These are phyloP conservation scores for Upupa epops DNA, from an alignment of 2,113 vertebrate species.

Conservation along the genomic window DNA sequence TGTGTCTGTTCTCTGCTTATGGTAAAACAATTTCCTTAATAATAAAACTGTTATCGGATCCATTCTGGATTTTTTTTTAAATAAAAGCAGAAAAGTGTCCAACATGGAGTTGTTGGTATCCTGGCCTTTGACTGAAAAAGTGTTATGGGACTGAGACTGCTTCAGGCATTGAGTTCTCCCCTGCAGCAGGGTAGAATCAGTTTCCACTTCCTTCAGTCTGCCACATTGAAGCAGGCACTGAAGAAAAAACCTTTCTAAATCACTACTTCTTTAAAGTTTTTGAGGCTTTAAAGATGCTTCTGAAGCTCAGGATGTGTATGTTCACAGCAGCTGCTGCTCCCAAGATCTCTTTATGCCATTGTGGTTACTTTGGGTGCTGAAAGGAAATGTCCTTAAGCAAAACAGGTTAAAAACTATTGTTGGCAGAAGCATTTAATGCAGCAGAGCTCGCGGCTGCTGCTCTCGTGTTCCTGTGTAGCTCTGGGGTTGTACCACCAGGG, in stretches of 20 bases:
- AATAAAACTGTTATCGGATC: constrained; percentile 70
- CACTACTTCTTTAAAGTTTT: too few relatives aligned
- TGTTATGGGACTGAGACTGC: neutral
- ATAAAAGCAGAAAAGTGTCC: constrained; percentile 67
- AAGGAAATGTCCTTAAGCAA: neutral
- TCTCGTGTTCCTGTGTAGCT: neutral
- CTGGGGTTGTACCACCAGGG: fast-evolving
- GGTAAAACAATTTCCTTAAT: constrained; percentile 60
- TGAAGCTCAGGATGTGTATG: fast-evolving
- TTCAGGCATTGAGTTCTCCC: neutral
- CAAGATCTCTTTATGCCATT: neutral
- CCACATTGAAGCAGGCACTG: too few relatives aligned
- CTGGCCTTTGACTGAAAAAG: neutral
- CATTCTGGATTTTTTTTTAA: constrained; percentile 63
- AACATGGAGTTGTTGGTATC: neutral
- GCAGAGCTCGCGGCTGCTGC: neutral
- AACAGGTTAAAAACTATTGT: neutral
- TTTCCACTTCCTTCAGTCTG: too few relatives aligned
- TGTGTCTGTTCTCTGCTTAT: constrained; percentile 59
- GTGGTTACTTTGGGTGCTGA: neutral
- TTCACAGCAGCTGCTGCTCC: neutral
- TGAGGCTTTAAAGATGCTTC: too few relatives aligned
- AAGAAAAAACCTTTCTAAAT: too few relatives aligned
- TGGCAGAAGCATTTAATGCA: neutral
- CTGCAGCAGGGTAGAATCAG: too few relatives aligned